Evolutionary conservation across 2,888 invertebrate species (phyloP), one percentile per base, ranked within the genome.

Genomic region (Hecatera dysodea): DNA sequence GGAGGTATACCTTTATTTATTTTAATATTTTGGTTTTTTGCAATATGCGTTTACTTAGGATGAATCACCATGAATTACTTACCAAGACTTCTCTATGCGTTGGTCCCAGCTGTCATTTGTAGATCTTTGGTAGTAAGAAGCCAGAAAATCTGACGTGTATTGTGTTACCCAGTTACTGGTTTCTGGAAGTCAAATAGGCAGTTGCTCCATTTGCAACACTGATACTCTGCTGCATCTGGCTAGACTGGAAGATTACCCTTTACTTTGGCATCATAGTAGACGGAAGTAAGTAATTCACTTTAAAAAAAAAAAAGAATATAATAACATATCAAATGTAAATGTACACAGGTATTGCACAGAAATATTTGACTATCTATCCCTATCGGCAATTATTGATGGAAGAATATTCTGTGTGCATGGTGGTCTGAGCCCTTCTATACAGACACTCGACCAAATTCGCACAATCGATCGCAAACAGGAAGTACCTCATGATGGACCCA

Each of bases 321-420:
- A 22, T 77, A 60, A 60, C 0, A 1, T 48, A 19, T 48, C 22
- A 76, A 71, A 59, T 75, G 6, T 64, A 42, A 44, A 55, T 68
- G 11, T 24, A 84, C 84, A 5, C 87, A 96, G 96, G 90, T 99
- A 99, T 93, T 99, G 99, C 96, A 99, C 99, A 78, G 99, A 99
- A 96, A 99, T 99, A 86, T 99, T 99, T 91, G 99, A 99, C 95
- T 99, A 99, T 94, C 96, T 99, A 72, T 99, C 99, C 62, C 95
- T 99, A 64, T 99, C 99, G 3, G 99, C 99, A 11, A 99, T 99
- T 82, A 99, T 99, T 85, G 99, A 99, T 94, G 99, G 99, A 48
- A 98, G 99, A 95, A 99, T 99, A 94, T 99, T 99, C 96, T 99
- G 99, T 95, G 99, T 99, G 64, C 99, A 99, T 91, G 99, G 99